Percentiles rank a stretch among this genome's conserved stretches.
Evolutionary conservation across 2,113 vertebrate genomes (phyloP).

Genomic region (Ancistrus triradiatus): DNA sequence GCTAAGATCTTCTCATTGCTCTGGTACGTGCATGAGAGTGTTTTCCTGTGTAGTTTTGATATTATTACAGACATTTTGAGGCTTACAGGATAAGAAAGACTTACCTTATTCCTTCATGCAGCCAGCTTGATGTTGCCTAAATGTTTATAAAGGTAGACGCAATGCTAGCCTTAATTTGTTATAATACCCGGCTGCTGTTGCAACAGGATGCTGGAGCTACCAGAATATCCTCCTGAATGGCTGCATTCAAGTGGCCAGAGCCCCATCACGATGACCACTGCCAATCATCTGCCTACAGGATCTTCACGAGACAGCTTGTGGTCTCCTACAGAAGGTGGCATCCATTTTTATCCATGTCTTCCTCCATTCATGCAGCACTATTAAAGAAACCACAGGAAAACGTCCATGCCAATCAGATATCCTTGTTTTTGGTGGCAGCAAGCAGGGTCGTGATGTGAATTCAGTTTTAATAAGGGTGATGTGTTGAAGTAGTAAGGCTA

Average conservation of each 20-base stretch:
- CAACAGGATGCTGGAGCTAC: constrained; percentile 59
- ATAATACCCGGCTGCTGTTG: no score
- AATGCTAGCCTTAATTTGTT: no score
- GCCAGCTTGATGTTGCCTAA: no score
- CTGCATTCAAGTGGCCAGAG: constrained; percentile 61
- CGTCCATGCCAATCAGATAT: constrained; percentile 24
- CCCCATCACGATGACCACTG: constrained; percentile 46
- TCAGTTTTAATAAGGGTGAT: constrained; percentile 26
- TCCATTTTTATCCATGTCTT: constrained; percentile 25
- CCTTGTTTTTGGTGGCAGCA: neutral
- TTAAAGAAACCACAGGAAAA: constrained; percentile 13
- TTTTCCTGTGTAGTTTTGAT: no score
- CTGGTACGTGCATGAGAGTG: no score
- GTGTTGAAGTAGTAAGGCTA: constrained; percentile 3
- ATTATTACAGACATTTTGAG: no score
- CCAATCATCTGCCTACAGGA: constrained; percentile 59
- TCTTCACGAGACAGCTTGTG: constrained; percentile 58
- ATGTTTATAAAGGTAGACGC: no score
- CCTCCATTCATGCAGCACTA: constrained; percentile 2
- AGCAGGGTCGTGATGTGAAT: constrained; percentile 14
- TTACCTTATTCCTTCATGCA: no score
- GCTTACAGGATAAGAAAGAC: no score
- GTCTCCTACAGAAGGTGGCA: constrained; percentile 56
- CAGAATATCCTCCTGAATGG: constrained; percentile 70
- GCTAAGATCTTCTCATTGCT: no score